Base-by-base conservation (phyloP, 2,113 vertebrate genomes). In the Anhinga anhinga region DNA sequence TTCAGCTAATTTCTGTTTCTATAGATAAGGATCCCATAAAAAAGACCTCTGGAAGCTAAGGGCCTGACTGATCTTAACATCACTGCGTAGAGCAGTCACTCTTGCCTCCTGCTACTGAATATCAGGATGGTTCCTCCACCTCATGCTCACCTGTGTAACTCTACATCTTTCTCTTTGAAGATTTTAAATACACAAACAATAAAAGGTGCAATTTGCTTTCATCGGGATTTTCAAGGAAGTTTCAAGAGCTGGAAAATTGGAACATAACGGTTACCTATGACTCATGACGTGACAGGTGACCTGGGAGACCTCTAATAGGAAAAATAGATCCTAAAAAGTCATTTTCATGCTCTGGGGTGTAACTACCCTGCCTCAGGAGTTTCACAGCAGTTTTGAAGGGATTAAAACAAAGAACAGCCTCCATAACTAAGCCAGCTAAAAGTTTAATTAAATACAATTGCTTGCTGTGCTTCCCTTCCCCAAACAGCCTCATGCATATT, bases 381-480 rank as follows among this genome's bases (percentile, higher is more conserved):
- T 95, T 88, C 94, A 65, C 90, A 77, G 84, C 72, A 93, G 83
- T 95, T 95, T 76, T 93, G 88, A 97, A 86, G 53, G 95, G 82
- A 97, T 95, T 94, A 95, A 96, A 97, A 98, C 92, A 96, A 96
- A 97, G 95, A 70, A 72, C 69, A 89, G 71, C 82, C 67, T 95
- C 86, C 72, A 73, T 50, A 90, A 86, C 96, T 93, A 98, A 96
- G 96, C 95, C 87, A 96, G 97, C 97, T 97, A 93, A 95, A 98
- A 98, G 97, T 97, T 98, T 98, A 98, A 98, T 98, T 98, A 98
- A 97, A 97, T 95, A 97, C 96, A 97, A 96, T 94, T 97, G 97
- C 98, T 98, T 95, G 96, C 95, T 94, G 88, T 93, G 97, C 78
- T 86, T 98, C 95, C 92, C 93, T 97, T 98, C 96, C 65, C 96